Percentiles rank a stretch among this genome's conserved stretches.
phyloP scores from a whole-genome alignment of 2,797 vertebrate species.

The Sciaenops ocellatus region DNA sequence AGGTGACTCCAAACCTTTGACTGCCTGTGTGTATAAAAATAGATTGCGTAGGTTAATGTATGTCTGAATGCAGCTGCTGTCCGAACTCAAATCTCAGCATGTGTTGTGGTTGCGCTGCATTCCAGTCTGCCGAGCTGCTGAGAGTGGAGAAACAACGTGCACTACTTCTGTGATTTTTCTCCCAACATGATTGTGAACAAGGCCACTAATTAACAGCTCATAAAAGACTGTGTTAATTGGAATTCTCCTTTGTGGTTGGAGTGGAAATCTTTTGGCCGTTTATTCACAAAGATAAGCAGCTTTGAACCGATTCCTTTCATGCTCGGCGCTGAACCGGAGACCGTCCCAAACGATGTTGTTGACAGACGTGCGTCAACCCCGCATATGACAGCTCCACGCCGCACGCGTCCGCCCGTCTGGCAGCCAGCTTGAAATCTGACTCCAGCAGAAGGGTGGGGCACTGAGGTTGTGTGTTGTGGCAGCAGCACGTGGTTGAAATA shows the following conservation, averaged over 20 bases:
- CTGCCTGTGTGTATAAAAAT: neutral
- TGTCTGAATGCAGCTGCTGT: conserved; percentile 35
- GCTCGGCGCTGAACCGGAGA: neutral
- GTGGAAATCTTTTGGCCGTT: conserved; percentile 3
- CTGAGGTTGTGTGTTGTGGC: conserved; percentile 39
- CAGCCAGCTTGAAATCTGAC: conserved; percentile 59
- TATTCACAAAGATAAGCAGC: neutral
- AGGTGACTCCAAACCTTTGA: too few species aligned
- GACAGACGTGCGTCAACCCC: conserved; percentile 6
- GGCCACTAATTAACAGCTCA: conserved; percentile 2
- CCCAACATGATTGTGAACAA: neutral
- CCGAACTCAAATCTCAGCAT: conserved; percentile 11
- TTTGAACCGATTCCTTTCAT: neutral
- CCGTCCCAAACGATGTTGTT: conserved; percentile 8
- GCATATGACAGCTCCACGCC: neutral
- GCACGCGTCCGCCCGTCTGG: conserved; percentile 31
- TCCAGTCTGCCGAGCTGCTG: neutral
- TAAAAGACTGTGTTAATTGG: neutral
- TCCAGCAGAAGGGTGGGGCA: conserved; percentile 43
- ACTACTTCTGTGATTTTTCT: neutral
- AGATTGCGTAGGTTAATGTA: neutral
- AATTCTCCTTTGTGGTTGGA: conserved; percentile 5
- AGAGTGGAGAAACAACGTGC: neutral
- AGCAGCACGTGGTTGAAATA: conserved; percentile 61
- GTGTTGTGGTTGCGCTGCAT: conserved; percentile 12